Percentiles rank a stretch among this genome's conserved stretches.
phyloP scores from a whole-genome alignment of 2,888 invertebrate genomes.

The Meiosimyza platycephala region DNA sequence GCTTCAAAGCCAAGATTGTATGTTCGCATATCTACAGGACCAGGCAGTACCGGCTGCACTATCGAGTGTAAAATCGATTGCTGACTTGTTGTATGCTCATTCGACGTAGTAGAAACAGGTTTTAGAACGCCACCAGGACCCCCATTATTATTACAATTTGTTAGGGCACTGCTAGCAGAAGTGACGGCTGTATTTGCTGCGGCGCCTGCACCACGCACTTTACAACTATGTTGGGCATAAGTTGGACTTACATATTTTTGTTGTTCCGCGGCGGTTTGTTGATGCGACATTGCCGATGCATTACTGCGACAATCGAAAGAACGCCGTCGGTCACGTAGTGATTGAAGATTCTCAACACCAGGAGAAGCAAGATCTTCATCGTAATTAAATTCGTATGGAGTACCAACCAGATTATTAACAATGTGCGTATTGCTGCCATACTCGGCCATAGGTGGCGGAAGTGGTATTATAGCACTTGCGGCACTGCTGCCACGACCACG shows the following conservation, averaged over 20 bases:
- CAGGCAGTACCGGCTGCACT: slow-evolving; percentile 81
- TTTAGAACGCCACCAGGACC: slow-evolving; percentile 52
- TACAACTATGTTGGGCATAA: slow-evolving; percentile 54
- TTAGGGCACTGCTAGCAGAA: slow-evolving; percentile 36
- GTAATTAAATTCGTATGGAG: slow-evolving; percentile 88
- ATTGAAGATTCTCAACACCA: slow-evolving; percentile 80
- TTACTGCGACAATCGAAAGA: slow-evolving; percentile 75
- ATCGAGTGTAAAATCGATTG: slow-evolving; percentile 70
- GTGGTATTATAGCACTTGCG: slow-evolving; percentile 54
- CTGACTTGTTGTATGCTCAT: slow-evolving; percentile 54
- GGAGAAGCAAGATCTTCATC: slow-evolving; percentile 86
- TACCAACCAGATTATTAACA: slow-evolving; percentile 84
- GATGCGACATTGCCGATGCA: slow-evolving; percentile 26
- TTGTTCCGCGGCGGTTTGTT: slow-evolving; percentile 31
- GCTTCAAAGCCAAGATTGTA: slow-evolving; percentile 73
- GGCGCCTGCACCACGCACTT: slow-evolving; percentile 51
- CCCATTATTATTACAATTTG: slow-evolving; percentile 47
- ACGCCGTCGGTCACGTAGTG: slow-evolving; percentile 83
- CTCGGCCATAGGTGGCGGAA: slow-evolving; percentile 60
- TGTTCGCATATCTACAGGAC: slow-evolving; percentile 91
- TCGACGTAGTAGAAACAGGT: slow-evolving; percentile 67
- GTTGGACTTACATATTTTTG: slow-evolving; percentile 56
- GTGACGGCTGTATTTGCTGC: slow-evolving; percentile 38
- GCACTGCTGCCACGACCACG: slow-evolving; percentile 67
- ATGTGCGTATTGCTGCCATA: slow-evolving; percentile 70